These are phyloP conservation scores for Penelope pileata DNA, from an alignment of 2,113 vertebrate species.

Conservation along the genomic window DNA sequence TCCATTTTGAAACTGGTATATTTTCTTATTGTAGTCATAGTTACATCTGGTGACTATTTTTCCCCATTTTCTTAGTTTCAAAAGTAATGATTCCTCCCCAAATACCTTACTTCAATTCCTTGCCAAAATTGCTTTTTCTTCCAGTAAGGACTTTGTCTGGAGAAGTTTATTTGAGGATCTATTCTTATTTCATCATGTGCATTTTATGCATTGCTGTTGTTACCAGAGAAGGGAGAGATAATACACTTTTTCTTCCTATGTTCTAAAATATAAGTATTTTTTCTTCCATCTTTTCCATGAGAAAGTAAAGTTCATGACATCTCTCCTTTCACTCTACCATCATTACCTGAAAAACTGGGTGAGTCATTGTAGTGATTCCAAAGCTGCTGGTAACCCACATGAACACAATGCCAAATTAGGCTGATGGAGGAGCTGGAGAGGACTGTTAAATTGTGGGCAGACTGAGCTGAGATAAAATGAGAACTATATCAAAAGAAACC, in stretches of 20 bases:
- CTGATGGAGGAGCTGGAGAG: not conserved
- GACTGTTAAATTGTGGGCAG: not conserved
- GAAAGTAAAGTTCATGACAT: not conserved
- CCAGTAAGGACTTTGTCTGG: not conserved
- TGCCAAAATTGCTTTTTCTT: constrained; percentile 1
- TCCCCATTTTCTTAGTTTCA: not conserved
- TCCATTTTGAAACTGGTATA: not conserved
- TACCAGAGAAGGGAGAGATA: not conserved
- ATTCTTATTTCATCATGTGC: not conserved
- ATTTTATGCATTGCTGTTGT: not conserved
- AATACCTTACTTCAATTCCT: not conserved
- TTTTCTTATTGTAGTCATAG: not conserved
- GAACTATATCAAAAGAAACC: not conserved
- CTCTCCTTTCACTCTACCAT: not conserved
- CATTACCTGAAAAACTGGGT: not conserved
- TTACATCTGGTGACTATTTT: not conserved
- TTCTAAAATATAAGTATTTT: not conserved
- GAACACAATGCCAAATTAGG: not conserved
- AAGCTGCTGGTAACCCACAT: not conserved
- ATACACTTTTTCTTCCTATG: not conserved
- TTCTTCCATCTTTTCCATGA: not conserved
- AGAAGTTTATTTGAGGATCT: not conserved
- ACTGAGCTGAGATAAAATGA: not conserved
- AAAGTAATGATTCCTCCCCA: not conserved
- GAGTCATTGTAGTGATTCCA: not conserved